Percentiles rank a stretch among this genome's conserved stretches.
These are phyloP conservation scores for Catocala fraxini DNA, from an alignment of 2,888 invertebrate genomes.

Conservation along the genomic window DNA sequence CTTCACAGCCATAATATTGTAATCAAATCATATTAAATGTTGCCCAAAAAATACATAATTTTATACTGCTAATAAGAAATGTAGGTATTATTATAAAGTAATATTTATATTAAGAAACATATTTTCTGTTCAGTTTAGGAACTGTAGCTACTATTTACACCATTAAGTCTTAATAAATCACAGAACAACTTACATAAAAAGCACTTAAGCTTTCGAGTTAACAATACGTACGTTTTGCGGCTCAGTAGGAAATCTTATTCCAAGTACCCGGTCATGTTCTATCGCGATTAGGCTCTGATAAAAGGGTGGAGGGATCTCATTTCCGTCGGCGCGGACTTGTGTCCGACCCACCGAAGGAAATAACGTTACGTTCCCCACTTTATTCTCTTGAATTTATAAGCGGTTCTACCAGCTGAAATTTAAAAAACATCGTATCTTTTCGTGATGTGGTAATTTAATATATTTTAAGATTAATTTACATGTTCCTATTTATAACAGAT, in stretches of 20 bases:
- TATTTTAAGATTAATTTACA: not conserved
- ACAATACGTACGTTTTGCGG: conserved; percentile 40
- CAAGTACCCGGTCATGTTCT: conserved; percentile 59
- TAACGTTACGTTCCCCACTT: conserved; percentile 57
- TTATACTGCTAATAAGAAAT: no score
- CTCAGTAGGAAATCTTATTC: conserved; percentile 56
- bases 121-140: not conserved
- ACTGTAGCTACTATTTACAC: not conserved
- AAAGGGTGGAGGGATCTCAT: conserved; percentile 72
- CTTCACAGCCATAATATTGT: not conserved
- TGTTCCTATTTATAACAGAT: no score
- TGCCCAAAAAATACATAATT: no score
- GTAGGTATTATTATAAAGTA: no score
- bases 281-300: conserved; percentile 71
- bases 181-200: conserved; percentile 19
- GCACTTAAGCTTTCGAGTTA: conserved; percentile 24
- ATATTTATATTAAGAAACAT: not conserved
- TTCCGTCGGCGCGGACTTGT: conserved; percentile 66
- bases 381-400: conserved; percentile 63
- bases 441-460: not conserved
- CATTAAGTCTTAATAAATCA: conserved; percentile 11
- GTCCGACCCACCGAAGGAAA: conserved; percentile 67
- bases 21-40: no score
- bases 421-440: conserved; percentile 25
- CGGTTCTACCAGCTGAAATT: conserved; percentile 38